phyloP scores from a whole-genome alignment of 2,113 vertebrate species.

The Alosa alosa region DNA sequence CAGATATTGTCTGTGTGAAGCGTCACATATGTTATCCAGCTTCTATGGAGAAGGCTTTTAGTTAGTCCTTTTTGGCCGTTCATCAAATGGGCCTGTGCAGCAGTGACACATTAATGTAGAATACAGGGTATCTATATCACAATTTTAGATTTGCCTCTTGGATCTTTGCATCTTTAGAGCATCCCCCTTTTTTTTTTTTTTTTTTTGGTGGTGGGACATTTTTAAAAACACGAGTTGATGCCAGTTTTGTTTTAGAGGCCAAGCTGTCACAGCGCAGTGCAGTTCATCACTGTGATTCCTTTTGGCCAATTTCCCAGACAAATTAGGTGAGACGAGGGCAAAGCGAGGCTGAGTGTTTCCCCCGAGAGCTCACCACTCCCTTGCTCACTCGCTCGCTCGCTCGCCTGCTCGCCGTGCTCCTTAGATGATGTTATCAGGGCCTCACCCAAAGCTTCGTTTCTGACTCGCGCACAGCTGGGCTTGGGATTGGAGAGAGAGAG shows the following conservation, averaged over 20 bases:
- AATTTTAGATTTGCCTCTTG: neutral
- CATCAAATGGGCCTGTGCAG: neutral
- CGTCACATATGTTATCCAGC: neutral
- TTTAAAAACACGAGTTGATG: constrained; percentile 60
- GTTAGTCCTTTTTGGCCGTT: neutral
- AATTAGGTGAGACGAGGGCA: constrained; percentile 51
- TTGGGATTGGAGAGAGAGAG: neutral
- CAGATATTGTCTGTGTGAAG: neutral
- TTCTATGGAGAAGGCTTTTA: neutral
- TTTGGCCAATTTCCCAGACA: constrained; percentile 68
- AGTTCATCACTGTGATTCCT: constrained; percentile 47
- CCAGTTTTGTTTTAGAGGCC: constrained; percentile 63
- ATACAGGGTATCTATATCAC: neutral
- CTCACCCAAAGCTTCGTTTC: constrained; percentile 43
- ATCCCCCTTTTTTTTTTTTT: neutral
- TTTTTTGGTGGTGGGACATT: neutral
- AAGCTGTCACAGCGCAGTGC: constrained; percentile 31
- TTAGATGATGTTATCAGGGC: constrained; percentile 63
- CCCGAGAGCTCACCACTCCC: constrained; percentile 6
- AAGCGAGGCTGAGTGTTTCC: constrained; percentile 46
- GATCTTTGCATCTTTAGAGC: neutral
- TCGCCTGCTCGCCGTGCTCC: constrained; percentile 47
- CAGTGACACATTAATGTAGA: neutral
- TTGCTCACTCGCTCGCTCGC: neutral
- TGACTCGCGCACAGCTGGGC: neutral